Percentiles rank a stretch among this genome's conserved stretches.
These are phyloP conservation scores for Cichlasoma orientale DNA, from an alignment of 2,797 vertebrate species.

Conservation along the genomic window DNA sequence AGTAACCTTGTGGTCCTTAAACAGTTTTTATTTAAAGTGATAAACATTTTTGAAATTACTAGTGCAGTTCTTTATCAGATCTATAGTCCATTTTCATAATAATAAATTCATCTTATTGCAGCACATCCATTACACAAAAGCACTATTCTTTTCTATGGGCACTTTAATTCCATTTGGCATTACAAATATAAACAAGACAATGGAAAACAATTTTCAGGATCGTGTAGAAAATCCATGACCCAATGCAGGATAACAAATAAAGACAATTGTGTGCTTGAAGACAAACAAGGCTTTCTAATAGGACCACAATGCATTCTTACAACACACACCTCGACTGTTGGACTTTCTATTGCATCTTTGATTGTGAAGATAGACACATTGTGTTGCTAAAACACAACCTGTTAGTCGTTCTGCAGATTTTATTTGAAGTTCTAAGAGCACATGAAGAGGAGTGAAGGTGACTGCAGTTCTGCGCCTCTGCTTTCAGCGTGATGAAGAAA, in stretches of 20 bases:
- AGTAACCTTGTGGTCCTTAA: neutral
- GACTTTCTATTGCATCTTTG: constrained; percentile 14
- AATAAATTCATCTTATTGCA: neutral
- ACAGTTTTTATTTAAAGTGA: neutral
- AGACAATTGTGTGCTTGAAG: constrained; percentile 49
- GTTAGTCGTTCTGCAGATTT: constrained; percentile 9
- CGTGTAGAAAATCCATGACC: constrained; percentile 64
- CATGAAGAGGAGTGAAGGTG: constrained; percentile 31
- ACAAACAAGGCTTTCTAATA: constrained; percentile 45
- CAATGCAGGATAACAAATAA: constrained; percentile 28
- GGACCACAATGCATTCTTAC: constrained; percentile 29
- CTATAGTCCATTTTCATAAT: neutral
- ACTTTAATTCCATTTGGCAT: constrained; percentile 91
- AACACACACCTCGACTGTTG: constrained; percentile 25
- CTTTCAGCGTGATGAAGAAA: constrained; percentile 2
- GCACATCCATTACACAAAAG: neutral
- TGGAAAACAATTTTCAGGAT: constrained; percentile 59
- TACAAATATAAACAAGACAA: constrained; percentile 75
- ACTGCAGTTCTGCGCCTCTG: constrained; percentile 10
- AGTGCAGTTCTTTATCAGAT: neutral
- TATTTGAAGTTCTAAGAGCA: constrained; percentile 36
- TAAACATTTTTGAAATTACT: neutral
- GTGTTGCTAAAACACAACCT: constrained; percentile 22
- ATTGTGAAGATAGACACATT: neutral
- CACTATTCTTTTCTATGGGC: constrained; percentile 72